Evolutionary conservation across 2,888 invertebrate genomes (phyloP).

Genomic region (Aleiodes testaceus): DNA sequence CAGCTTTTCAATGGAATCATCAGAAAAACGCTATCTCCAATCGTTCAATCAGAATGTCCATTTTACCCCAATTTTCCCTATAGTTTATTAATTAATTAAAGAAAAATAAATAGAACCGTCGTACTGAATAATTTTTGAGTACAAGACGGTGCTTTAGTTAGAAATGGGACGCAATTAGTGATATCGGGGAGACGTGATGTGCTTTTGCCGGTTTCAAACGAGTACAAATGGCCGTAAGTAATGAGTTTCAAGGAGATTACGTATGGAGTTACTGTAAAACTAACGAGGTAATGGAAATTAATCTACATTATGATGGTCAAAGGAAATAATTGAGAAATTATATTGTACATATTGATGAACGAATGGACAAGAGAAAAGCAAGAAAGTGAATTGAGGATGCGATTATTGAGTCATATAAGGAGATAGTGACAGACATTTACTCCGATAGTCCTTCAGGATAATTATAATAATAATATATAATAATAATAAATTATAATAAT

Average conservation of each 20-base stretch:
- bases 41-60: no score
- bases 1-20: no score
- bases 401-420: slow-evolving; percentile 40
- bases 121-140: slow-evolving; percentile 40
- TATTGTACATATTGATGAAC: slow-evolving; percentile 34
- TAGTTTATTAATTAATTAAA: slow-evolving; percentile 37
- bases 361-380: slow-evolving; percentile 27
- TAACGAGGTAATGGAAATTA: slow-evolving; percentile 34
- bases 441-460: slow-evolving; percentile 49
- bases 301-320: slow-evolving; percentile 45
- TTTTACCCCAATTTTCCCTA: no score
- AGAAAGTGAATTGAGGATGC: neutral
- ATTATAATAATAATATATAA: no score
- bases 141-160: slow-evolving; percentile 52
- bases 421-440: slow-evolving; percentile 48
- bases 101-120: neutral
- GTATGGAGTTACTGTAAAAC: slow-evolving; percentile 15
- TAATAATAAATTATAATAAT: neutral
- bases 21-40: no score
- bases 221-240: slow-evolving; percentile 50
- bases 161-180: slow-evolving; percentile 56
- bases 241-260: slow-evolving; percentile 11
- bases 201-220: slow-evolving; percentile 47
- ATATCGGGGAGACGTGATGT: slow-evolving; percentile 46
- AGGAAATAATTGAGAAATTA: slow-evolving; percentile 18